Evolutionary conservation across 2,888 invertebrate genomes (phyloP), one percentile per base, ranked within the genome.

Genomic region (Ischnus inquisitorius): DNA sequence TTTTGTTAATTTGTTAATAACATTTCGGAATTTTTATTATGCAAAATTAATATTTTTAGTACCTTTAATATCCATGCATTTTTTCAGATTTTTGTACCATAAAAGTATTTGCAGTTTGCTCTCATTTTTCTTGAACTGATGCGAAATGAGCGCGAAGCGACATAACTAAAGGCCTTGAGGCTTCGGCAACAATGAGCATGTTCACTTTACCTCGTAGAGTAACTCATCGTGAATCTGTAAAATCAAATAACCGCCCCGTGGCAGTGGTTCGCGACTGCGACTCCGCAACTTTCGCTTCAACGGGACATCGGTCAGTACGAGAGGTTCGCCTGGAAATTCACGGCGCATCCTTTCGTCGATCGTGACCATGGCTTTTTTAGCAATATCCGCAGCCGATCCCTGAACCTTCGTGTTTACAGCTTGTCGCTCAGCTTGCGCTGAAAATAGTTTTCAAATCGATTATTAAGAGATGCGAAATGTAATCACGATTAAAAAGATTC

Each of bases 221-320:
- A 99, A 95, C 94, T 99, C 99, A 94, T 99, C 99, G 93, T 99
- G 99, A 89, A 99, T 95, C 93, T 99, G 98, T 28, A 99, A 94
- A 2, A 99, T 96, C 14, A 99, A 95, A 84, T 95, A 95, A 0
- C 96, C 96, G 88, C 93, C 93, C 48, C 89, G 88, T n/a, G 90
- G 88, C 43, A 86, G 85, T 14, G 83, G 75, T 67, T 90, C 90
- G 41, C 76, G 85, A 79, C 86, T 89, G 22, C 83, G 89, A 82
- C 87, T 90, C 62, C 91, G 87, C 68, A 91, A 85, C 83, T 88
- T 91, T 46, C 90, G 88, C 60, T 85, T 88, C 5, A 67, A 79
- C 54, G 79, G 57, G 72, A 79, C 62, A 68, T 86, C 68, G 12
- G 88, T 87, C 65, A 93, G 88, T 39, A 91, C 86, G 22, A 87